phyloP scores from a whole-genome alignment of 2,797 vertebrate genomes.

The Arnoldichthys spilopterus region DNA sequence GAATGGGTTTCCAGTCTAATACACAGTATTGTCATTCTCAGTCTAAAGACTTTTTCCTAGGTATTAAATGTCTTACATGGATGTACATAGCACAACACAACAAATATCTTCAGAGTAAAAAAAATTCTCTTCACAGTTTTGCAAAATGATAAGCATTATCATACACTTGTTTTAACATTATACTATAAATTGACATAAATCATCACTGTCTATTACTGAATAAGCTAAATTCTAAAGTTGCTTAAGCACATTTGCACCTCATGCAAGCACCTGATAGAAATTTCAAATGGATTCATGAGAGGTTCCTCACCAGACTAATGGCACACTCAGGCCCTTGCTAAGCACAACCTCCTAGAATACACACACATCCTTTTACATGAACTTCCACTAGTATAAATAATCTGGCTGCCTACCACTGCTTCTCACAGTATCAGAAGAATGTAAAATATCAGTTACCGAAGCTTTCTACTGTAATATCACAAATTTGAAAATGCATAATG shows the following conservation, averaged over 20 bases:
- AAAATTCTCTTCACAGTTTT: slow-evolving; percentile 22
- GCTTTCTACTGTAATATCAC: slow-evolving; percentile 22
- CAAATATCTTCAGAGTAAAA: background rate
- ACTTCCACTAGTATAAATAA: slow-evolving; percentile 7
- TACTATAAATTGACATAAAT: background rate
- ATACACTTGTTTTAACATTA: background rate
- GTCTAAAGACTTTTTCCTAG: background rate
- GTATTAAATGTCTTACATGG: background rate
- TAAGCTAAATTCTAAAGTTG: slow-evolving; percentile 3
- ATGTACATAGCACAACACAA: slow-evolving; percentile 25
- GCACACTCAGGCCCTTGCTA: background rate
- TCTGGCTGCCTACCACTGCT: background rate
- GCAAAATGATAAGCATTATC: slow-evolving; percentile 29
- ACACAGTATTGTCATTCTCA: slow-evolving; percentile 4
- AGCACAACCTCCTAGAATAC: background rate
- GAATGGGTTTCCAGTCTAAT: slow-evolving; percentile 19
- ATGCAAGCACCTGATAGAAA: background rate
- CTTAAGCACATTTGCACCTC: slow-evolving; percentile 9
- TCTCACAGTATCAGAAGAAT: slow-evolving; percentile 16
- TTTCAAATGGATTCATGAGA: background rate
- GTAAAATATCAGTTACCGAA: slow-evolving; percentile 13
- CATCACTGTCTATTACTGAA: background rate
- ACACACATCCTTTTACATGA: background rate
- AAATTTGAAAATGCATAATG: background rate
- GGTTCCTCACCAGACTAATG: background rate